A percentile compares a stretch with the other conserved stretches of the same genome.
Conservation (phyloP, 2,113 vertebrate genomes). For the Chionodraco myersi region DNA sequence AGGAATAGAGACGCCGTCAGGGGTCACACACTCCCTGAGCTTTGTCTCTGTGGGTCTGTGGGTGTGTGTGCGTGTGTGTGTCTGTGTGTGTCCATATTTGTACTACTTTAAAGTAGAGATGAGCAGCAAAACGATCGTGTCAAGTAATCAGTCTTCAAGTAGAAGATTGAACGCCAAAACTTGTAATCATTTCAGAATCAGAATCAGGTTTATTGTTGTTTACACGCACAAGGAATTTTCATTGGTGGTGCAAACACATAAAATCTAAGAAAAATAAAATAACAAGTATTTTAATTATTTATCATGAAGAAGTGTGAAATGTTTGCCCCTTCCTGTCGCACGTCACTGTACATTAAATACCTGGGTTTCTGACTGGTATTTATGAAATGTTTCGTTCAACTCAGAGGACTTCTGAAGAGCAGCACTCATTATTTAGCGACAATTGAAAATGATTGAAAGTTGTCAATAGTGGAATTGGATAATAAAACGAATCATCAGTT, state of each 20-base stretch:
- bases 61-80: slow-evolving; percentile 16
- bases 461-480: not conserved
- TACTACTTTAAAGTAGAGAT: not conserved
- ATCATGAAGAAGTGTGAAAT: not conserved
- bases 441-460: not conserved
- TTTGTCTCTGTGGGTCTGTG: slow-evolving; percentile 50
- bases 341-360: no score
- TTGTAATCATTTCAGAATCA: not conserved
- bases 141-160: not conserved
- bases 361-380: not conserved
- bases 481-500: not conserved
- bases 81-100: slow-evolving; percentile 3
- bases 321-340: no score
- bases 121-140: not conserved
- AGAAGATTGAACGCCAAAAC: not conserved
- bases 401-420: not conserved
- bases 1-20: slow-evolving; percentile 80
- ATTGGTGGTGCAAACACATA: no score
- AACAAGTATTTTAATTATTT: no score
- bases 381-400: not conserved
- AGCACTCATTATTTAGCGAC: not conserved
- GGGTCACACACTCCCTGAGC: slow-evolving; percentile 63
- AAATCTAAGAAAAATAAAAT: no score
- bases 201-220: no score
- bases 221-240: no score